Evolutionary conservation across 2,888 invertebrate genomes (phyloP).

Genomic region (Hofmannophila pseudospretella): DNA sequence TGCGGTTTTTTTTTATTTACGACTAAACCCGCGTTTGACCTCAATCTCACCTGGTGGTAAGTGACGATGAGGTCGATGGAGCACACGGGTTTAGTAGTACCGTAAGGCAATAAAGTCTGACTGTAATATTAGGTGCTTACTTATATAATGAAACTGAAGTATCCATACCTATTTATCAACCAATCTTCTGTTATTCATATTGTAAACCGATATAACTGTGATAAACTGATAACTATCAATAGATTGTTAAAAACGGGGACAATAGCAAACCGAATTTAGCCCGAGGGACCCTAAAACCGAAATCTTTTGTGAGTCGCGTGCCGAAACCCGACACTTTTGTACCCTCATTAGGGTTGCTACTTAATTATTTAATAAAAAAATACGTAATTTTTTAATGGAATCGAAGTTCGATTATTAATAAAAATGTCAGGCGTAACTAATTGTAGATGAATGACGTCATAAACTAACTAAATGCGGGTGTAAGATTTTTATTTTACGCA

Average conservation of each 20-base stretch:
- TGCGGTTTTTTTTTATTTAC: too few relatives aligned
- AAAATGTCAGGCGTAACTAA: slow-evolving; percentile 26
- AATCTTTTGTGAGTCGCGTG: slow-evolving; percentile 52
- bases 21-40: too few relatives aligned
- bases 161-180: slow-evolving; percentile 2
- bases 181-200: slow-evolving; percentile 29
- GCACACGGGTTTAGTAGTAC: too few relatives aligned
- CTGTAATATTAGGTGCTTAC: too few relatives aligned
- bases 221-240: slow-evolving; percentile 62
- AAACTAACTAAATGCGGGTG: slow-evolving; percentile 12
- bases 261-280: slow-evolving; percentile 30
- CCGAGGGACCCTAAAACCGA: slow-evolving; percentile 42
- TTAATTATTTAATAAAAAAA: slow-evolving; percentile 49
- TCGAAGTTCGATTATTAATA: slow-evolving; percentile 28
- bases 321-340: slow-evolving; percentile 57
- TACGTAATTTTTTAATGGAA: slow-evolving; percentile 9
- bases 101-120: too few relatives aligned
- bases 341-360: slow-evolving; percentile 55
- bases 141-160: too few relatives aligned
- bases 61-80: too few relatives aligned
- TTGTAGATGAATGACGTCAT: slow-evolving; percentile 4
- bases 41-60: too few relatives aligned
- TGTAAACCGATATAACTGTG: slow-evolving; percentile 55
- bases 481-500: not conserved
- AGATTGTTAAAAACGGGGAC: slow-evolving; percentile 45